Percentiles rank a stretch among this genome's conserved stretches.
Conservation (phyloP, 2,888 invertebrate genomes). For the Eristalis intricaria region DNA sequence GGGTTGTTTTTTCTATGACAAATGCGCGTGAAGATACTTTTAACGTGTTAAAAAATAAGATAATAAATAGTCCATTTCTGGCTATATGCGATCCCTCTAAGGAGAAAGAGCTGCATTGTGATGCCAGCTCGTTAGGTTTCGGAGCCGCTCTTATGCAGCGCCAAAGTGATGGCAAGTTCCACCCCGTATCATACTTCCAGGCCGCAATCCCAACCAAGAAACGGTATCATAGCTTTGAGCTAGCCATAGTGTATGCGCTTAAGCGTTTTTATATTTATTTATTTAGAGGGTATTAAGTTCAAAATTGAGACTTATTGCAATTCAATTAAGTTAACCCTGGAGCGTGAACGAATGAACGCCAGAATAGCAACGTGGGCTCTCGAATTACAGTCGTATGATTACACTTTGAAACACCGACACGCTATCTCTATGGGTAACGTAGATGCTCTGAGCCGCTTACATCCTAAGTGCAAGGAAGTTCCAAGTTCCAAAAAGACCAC, state of each 20-base stretch:
- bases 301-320: constrained; percentile 51
- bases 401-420: constrained; percentile 27
- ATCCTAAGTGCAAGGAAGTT: background rate
- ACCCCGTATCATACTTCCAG: constrained; percentile 64
- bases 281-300: constrained; percentile 9
- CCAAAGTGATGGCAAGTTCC: constrained; percentile 69
- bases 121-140: constrained; percentile 74
- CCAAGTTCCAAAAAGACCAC: background rate
- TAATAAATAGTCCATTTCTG: constrained; percentile 72
- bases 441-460: constrained; percentile 20
- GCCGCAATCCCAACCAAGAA: background rate
- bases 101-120: constrained; percentile 76
- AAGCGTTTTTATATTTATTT: constrained; percentile 1
- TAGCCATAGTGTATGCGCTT: constrained; percentile 7
- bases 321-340: constrained; percentile 61
- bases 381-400: too few relatives aligned
- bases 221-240: constrained; percentile 19
- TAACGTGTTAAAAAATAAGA: constrained; percentile 30
- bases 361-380: constrained; percentile 76
- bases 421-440: constrained; percentile 37
- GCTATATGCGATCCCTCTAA: constrained; percentile 73
- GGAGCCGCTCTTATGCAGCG: constrained; percentile 74
- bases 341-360: constrained; percentile 69
- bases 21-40: background rate
- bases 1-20: constrained; percentile 10